Evolutionary conservation across 1,140 invertebrate species (phyloP).

Genomic region (Zaprionus gabonicus): DNA sequence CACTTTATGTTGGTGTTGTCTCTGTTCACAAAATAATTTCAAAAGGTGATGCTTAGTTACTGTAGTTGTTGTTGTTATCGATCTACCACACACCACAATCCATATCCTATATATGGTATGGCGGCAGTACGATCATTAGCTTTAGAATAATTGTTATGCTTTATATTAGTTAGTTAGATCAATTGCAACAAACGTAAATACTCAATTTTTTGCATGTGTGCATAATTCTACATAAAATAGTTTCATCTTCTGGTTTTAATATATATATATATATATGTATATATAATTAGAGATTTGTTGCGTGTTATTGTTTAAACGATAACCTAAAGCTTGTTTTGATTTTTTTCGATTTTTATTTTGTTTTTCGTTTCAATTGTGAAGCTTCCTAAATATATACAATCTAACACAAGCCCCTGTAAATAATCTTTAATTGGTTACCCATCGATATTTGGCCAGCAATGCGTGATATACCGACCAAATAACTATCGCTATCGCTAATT

Average conservation of each 20-base stretch:
- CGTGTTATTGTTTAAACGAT: conserved; percentile 29
- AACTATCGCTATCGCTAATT: conserved; percentile 12
- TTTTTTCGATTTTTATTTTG: neutral
- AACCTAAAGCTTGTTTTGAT: conserved; percentile 32
- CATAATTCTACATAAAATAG: conserved; percentile 72
- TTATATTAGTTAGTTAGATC: conserved; percentile 52
- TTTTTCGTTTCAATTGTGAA: conserved; percentile 16
- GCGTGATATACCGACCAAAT: conserved; percentile 34
- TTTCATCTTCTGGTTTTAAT: conserved; percentile 54
- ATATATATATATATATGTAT: conserved; percentile 41
- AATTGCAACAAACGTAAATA: conserved; percentile 77
- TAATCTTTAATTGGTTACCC: conserved; percentile 66
- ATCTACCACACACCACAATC: neutral
- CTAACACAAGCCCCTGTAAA: conserved; percentile 82
- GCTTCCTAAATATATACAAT: conserved; percentile 62
- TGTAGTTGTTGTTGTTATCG: conserved; percentile 15
- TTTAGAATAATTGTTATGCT: conserved; percentile 43
- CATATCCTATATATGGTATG: conserved; percentile 6
- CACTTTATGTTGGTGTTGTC: conserved; percentile 48
- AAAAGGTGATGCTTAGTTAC: conserved; percentile 65
- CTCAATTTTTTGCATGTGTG: conserved; percentile 57
- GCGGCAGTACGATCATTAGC: conserved; percentile 18
- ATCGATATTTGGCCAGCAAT: conserved; percentile 30
- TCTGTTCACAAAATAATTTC: conserved; percentile 64
- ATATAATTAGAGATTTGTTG: conserved; percentile 53